phyloP scores from a whole-genome alignment of 1,140 invertebrate genomes.

The Grapholita molesta region DNA sequence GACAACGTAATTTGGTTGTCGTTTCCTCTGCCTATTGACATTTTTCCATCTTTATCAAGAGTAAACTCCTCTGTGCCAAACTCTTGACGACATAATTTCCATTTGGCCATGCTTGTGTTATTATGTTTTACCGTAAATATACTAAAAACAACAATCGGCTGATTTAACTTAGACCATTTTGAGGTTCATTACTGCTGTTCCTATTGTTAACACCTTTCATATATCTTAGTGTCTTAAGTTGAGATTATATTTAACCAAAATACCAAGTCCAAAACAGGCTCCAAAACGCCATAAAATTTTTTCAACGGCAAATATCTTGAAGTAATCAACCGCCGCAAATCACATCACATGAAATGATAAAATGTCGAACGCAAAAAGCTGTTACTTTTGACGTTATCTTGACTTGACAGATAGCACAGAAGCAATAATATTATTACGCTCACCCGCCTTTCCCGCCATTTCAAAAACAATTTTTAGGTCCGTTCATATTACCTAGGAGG shows the following conservation, averaged over 20 bases:
- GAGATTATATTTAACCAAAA: not conserved
- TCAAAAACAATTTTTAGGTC: too few species aligned
- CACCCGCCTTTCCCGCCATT: too few species aligned
- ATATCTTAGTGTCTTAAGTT: not conserved
- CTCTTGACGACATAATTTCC: constrained; percentile 57
- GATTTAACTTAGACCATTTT: not conserved
- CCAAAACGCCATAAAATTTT: too few species aligned
- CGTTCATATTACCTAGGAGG: too few species aligned
- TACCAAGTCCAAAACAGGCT: not conserved
- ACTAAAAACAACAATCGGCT: not conserved
- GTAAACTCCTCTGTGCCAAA: constrained; percentile 50
- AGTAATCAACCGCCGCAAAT: too few species aligned
- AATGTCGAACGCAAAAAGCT: too few species aligned
- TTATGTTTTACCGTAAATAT: constrained; percentile 3
- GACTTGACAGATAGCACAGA: too few species aligned
- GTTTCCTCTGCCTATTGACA: constrained; percentile 52
- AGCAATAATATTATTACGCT: too few species aligned
- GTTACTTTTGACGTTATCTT: too few species aligned
- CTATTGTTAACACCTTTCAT: not conserved
- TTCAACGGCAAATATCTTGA: too few species aligned
- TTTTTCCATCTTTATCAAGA: constrained; percentile 45
- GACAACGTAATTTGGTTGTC: constrained; percentile 53
- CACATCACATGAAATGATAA: too few species aligned
- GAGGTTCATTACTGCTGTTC: not conserved
- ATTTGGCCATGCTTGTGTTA: constrained; percentile 51